Percentiles rank a stretch among this genome's conserved stretches.
phyloP scores from a whole-genome alignment of 2,113 vertebrate genomes.

The Stegastes partitus region DNA sequence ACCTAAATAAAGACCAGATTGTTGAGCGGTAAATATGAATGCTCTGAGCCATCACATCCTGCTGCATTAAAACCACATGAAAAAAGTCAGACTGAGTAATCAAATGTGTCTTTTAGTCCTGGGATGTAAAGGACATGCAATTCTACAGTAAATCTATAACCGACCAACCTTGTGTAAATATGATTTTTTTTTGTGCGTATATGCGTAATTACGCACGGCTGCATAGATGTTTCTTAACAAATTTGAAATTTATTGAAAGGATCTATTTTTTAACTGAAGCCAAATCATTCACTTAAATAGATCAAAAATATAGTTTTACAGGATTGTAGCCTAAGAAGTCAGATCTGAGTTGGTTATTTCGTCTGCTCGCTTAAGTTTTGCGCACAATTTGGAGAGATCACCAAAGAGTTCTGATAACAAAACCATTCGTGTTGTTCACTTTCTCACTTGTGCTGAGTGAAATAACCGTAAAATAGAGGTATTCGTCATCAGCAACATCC shows the following conservation, averaged over 20 bases:
- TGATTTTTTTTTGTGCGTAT: constrained; percentile 7
- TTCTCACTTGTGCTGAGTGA: constrained; percentile 1
- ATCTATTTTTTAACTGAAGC: neutral
- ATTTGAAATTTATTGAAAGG: neutral
- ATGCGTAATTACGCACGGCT: constrained; percentile 33
- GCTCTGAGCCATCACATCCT: constrained; percentile 7
- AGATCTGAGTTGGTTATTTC: neutral
- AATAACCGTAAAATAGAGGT: constrained; percentile 25
- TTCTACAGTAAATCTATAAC: neutral
- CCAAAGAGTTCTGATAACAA: neutral
- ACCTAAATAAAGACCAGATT: constrained; percentile 49
- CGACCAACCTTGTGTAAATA: neutral
- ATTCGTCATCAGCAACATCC: constrained; percentile 14
- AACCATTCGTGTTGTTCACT: constrained; percentile 1
- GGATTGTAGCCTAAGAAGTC: neutral
- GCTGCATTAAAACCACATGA: constrained; percentile 1
- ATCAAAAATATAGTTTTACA: neutral
- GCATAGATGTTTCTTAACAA: neutral
- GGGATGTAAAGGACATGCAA: neutral
- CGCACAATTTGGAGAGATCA: constrained; percentile 20
- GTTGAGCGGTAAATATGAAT: constrained; percentile 37
- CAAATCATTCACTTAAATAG: neutral
- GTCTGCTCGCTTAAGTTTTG: constrained; percentile 15
- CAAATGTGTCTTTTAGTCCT: neutral
- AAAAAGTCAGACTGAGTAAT: neutral